phyloP scores from a whole-genome alignment of 1,140 invertebrate species.

The Prorops nasuta region DNA sequence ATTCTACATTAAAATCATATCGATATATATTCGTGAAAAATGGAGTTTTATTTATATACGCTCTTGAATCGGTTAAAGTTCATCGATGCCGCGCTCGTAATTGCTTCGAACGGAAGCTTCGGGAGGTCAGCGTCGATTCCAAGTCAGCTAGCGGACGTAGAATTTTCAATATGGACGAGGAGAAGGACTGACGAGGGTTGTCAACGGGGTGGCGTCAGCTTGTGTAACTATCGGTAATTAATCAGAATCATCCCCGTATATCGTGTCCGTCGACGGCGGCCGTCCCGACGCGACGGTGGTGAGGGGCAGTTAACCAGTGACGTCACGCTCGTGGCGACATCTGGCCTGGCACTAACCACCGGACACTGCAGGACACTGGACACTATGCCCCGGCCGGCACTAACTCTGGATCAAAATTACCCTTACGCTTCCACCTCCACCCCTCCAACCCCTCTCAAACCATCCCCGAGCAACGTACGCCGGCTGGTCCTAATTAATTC shows the following conservation, averaged over 20 bases:
- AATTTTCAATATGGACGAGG: conserved; percentile 19
- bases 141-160: conserved; percentile 1
- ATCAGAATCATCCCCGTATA: conserved; percentile 56
- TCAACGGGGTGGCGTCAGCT: conserved; percentile 49
- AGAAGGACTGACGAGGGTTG: conserved; percentile 32
- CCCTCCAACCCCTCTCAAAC: neutral
- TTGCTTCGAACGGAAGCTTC: too few species aligned
- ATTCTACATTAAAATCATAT: too few species aligned
- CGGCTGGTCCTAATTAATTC: conserved; percentile 54
- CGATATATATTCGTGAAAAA: too few species aligned
- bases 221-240: conserved; percentile 57
- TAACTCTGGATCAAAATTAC: conserved; percentile 51
- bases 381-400: conserved; percentile 32
- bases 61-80: too few species aligned
- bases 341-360: conserved; percentile 47
- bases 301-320: conserved; percentile 55
- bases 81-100: too few species aligned
- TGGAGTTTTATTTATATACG: too few species aligned
- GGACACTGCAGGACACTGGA: conserved; percentile 44
- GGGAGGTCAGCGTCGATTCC: too few species aligned
- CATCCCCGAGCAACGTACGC: conserved; percentile 21
- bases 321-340: conserved; percentile 57
- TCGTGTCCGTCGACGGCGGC: conserved; percentile 33
- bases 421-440: conserved; percentile 25
- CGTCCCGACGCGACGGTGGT: conserved; percentile 1